Percentiles rank a stretch among this genome's conserved stretches.
phyloP scores from a whole-genome alignment of 2,797 vertebrate genomes.

The Pangasius krempfi region DNA sequence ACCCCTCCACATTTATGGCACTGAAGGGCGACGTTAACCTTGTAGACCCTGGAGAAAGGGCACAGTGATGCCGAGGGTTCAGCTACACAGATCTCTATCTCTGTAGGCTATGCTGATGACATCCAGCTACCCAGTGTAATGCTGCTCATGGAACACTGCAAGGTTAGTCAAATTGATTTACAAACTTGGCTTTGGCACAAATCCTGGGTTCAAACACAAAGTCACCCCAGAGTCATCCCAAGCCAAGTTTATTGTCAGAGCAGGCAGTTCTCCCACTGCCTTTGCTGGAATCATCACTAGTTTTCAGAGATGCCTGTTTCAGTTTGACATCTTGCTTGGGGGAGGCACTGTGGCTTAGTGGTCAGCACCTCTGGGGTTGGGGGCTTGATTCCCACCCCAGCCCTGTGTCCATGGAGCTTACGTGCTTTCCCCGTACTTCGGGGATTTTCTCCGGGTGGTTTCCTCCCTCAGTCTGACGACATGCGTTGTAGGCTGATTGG shows the following conservation, averaged over 20 bases:
- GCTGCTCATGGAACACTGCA: background rate
- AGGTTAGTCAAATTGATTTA: background rate
- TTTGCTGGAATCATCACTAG: background rate
- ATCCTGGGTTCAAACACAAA: background rate
- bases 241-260: background rate
- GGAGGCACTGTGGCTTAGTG: no score
- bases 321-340: background rate
- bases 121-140: background rate
- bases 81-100: background rate
- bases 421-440: no score
- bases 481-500: no score
- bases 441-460: no score
- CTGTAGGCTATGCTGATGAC: background rate
- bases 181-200: background rate
- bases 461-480: no score
- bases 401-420: no score
- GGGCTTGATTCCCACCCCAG: no score
- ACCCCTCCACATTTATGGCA: background rate
- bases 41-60: background rate
- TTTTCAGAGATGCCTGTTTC: background rate
- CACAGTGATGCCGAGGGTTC: background rate
- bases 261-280: background rate
- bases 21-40: background rate
- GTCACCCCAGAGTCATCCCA: background rate
- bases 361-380: no score